Percentiles rank a stretch among this genome's conserved stretches.
Conservation (phyloP, 2,888 invertebrate species). For the Sarcophaga subvicina region DNA sequence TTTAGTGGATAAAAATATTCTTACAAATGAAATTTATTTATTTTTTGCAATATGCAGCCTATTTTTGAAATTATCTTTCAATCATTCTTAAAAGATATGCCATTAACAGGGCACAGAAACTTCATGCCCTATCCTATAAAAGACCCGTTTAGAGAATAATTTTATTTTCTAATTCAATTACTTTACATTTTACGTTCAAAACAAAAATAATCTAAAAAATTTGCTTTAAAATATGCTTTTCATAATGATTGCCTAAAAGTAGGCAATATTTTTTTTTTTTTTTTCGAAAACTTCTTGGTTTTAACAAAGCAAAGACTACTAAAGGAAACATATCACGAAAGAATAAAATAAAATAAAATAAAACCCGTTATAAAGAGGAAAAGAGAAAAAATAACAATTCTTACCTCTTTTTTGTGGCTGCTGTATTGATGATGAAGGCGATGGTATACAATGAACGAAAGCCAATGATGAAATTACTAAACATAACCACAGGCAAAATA, state of each 20-base stretch:
- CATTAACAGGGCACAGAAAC: no score
- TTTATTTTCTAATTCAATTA: no score
- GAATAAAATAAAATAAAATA: background rate
- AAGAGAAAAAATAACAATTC: slow-evolving; percentile 54
- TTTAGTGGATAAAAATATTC: no score
- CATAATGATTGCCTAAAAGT: slow-evolving; percentile 5
- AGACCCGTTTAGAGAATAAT: no score
- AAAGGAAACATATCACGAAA: slow-evolving; percentile 24
- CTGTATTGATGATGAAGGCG: slow-evolving; percentile 79
- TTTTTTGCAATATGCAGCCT: no score
- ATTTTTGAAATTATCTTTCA: no score
- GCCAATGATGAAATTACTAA: slow-evolving; percentile 75
- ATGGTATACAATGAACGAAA: slow-evolving; percentile 79
- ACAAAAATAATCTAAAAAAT: background rate
- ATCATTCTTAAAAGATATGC: no score
- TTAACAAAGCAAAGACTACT: background rate
- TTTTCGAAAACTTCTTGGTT: background rate
- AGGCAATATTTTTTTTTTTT: slow-evolving; percentile 22
- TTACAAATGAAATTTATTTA: no score
- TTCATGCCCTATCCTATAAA: no score
- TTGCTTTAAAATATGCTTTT: background rate
- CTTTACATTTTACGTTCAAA: no score
- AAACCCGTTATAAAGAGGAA: background rate
- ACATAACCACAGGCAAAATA: slow-evolving; percentile 76
- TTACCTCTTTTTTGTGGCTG: slow-evolving; percentile 81